Base-by-base conservation (phyloP, 2,888 invertebrate genomes). In the Clostera curtula region DNA sequence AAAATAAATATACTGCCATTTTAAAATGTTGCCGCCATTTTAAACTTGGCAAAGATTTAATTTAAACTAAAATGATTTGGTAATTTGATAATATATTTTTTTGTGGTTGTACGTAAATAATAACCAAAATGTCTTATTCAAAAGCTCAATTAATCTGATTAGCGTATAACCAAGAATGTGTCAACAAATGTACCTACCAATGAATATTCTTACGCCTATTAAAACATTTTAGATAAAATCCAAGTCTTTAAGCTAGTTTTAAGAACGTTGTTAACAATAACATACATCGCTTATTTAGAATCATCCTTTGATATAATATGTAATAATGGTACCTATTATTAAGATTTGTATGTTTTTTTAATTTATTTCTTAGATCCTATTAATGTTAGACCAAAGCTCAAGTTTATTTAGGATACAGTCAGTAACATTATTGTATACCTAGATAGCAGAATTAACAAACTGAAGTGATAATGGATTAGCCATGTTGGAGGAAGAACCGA, bases 351-450 rank as follows among this genome's bases (percentile, higher is more conserved):
- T 35, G 40, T 43, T 38, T 49, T 57, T 62, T 51, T 53, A 41
- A 51, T 53, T 55, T 58, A 44, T 49, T 58, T 46, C 47, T 37
- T 43, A 28, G 24, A 37, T 29, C 36, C 25, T 36, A 53, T 56
- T 51, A 53, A 51, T 60, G 53, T 58, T 62, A 68, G 54, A 75
- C 79, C 79, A 79, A 79, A 79, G 79, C 65, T 66, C 55, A 48
- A 46, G 43, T 57, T 61, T 54, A 59, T 67, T 62, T 60, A 64
- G 31, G 12, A 21, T 20, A 30, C 19, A 27, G 27, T 31, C 34
- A 27, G 25, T 27, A 14, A 37, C 31, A 33, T 37, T 29, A 35
- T 10, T 10, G 3, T 10, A 2, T 5, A 9, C 3, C 8, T n/a
- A n/a, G n/a, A n/a, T n/a, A n/a, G n/a, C n/a, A n/a, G n/a, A n/a